Evolutionary conservation across 2,888 invertebrate species (phyloP), one percentile per base, ranked within the genome.

Genomic region (Mongoloraphidia duomilia): DNA sequence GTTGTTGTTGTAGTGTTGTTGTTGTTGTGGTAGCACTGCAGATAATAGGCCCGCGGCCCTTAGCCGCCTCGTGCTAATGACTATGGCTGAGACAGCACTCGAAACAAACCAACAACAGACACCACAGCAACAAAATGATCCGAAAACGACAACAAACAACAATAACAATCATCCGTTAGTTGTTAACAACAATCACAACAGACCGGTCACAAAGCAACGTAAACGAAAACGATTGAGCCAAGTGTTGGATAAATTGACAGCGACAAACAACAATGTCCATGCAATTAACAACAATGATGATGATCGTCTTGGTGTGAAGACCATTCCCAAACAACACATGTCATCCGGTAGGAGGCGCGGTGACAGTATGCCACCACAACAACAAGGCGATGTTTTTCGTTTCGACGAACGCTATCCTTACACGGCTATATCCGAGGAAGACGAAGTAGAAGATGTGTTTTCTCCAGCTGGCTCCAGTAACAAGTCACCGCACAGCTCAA

Each of bases 191-290:
- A 26, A 26, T 26, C 74, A 79, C 53, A 79, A 79, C 58, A 70
- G 73, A 42, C 65, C 66, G 54, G 74, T 76, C 68, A 72, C 77
- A 58, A 82, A 83, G 62, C 78, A 81, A 56, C 74, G 82, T 55
- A 90, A 89, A 65, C 77, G 86, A 54, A 82, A 86, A 63, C 75
- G 89, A 39, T 73, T 90, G 13, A 86, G 84, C 48, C 84, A 82
- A 53, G 83, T 91, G 17, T 71, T 91, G 52, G 87, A 89, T 62
- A 86, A 84, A 59, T 74, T 89, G 5, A 72, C 75, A 14, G 74
- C 44, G 59, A 53, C 73, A 47, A 69, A 73, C 58, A 73, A 75
- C 60, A 74, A 73, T 59, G 60, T 68, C 43, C 66, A 65, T 36
- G 59, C 63, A 44, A 61, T 63, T 52, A 66, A 66, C 54, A 67